Evolutionary conservation across 1,140 invertebrate genomes (phyloP).

Genomic region (Tribolium madens): DNA sequence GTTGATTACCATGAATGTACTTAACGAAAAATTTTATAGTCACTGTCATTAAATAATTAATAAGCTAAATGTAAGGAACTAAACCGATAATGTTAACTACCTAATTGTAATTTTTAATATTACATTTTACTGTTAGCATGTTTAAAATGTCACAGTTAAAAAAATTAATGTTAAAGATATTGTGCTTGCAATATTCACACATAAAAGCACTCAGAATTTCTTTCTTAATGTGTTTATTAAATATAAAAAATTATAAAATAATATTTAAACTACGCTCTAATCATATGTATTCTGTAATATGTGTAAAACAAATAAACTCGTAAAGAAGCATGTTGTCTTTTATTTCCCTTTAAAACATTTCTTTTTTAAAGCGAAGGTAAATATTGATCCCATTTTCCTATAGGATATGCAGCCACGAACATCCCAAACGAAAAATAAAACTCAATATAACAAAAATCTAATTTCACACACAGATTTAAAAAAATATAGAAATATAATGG

Average conservation of each 20-base stretch:
- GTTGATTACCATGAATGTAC: not conserved
- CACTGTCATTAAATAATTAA: conserved; percentile 35
- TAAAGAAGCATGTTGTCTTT: conserved; percentile 21
- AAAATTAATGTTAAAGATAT: conserved; percentile 29
- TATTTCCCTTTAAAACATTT: conserved; percentile 4
- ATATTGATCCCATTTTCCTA: not conserved
- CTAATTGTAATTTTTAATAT: conserved; percentile 46
- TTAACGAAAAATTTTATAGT: conserved; percentile 23
- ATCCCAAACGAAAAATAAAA: conserved; percentile 10
- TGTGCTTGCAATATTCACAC: conserved; percentile 42
- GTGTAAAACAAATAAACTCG: conserved; percentile 44
- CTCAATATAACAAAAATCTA: not conserved
- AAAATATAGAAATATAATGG: conserved; percentile 21
- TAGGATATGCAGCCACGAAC: not conserved
- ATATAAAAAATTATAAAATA: conserved; percentile 40
- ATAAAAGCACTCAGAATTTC: conserved; percentile 40
- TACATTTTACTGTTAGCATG: conserved; percentile 44
- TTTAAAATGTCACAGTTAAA: conserved; percentile 43
- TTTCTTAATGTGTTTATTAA: conserved; percentile 38
- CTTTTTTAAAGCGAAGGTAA: conserved; percentile 17
- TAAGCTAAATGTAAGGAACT: conserved; percentile 36
- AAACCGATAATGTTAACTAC: conserved; percentile 41
- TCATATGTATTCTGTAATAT: conserved; percentile 46
- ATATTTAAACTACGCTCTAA: conserved; percentile 45
- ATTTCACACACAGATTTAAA: conserved; percentile 17